phyloP scores from a whole-genome alignment of 2,888 invertebrate genomes.

The Drosophila limbata region DNA sequence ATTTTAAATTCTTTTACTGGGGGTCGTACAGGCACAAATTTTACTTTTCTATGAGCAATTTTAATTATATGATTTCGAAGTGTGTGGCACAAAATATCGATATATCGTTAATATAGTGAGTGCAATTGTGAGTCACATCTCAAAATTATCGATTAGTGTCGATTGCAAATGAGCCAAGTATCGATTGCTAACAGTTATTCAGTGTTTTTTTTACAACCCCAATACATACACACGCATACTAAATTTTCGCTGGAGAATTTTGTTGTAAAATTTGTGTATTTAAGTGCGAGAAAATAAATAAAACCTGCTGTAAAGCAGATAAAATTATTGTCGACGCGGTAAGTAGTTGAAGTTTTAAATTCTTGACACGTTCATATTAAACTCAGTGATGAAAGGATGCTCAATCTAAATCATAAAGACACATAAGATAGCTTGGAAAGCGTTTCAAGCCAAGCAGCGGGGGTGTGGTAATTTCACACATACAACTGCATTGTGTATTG shows the following conservation, averaged over 20 bases:
- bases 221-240: slow-evolving; percentile 54
- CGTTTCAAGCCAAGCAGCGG: slow-evolving; percentile 35
- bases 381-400: slow-evolving; percentile 4
- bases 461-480: slow-evolving; percentile 55
- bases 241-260: slow-evolving; percentile 61
- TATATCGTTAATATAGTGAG: neutral
- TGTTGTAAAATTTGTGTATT: slow-evolving; percentile 56
- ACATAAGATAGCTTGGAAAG: too few species aligned
- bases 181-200: neutral
- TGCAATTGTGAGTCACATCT: neutral
- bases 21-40: too few species aligned
- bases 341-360: slow-evolving; percentile 66
- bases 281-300: slow-evolving; percentile 71
- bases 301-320: slow-evolving; percentile 78
- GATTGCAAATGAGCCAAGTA: neutral
- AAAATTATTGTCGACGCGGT: slow-evolving; percentile 72
- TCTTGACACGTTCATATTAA: neutral
- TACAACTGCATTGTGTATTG: slow-evolving; percentile 31
- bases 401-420: slow-evolving; percentile 11
- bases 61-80: neutral
- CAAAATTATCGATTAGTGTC: neutral
- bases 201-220: neutral
- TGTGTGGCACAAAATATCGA: neutral
- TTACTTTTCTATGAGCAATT: too few species aligned
- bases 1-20: neutral